Percentiles rank a stretch among this genome's conserved stretches.
These are phyloP conservation scores for Siderastrea radians DNA, from an alignment of 92 coral and sea anemone genomes.

Conservation along the genomic window DNA sequence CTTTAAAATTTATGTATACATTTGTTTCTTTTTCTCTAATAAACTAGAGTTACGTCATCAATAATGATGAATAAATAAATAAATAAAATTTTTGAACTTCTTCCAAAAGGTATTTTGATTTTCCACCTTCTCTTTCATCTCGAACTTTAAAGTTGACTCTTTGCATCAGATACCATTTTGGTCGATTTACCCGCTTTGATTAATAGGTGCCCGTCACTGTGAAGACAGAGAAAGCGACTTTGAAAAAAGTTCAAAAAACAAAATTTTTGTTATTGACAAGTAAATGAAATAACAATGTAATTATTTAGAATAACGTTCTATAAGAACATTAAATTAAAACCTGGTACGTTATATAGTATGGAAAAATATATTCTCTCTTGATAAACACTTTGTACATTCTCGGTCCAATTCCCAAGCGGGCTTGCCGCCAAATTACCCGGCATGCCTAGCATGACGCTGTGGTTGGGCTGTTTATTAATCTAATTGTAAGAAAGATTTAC, in stretches of 20 bases:
- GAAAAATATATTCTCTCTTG: constrained; percentile 91
- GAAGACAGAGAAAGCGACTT: not conserved
- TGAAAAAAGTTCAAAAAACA: constrained; percentile 2
- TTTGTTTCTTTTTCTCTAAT: not conserved
- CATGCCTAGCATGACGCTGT: constrained; percentile 59
- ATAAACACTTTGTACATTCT: constrained; percentile 60
- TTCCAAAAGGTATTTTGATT: constrained; percentile 1
- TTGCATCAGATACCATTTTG: too few species aligned
- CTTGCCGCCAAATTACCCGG: constrained; percentile 72
- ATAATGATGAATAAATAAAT: not conserved
- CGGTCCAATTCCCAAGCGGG: constrained; percentile 59
- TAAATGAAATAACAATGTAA: not conserved
- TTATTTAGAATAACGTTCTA: constrained; percentile 1
- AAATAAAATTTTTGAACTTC: not conserved
- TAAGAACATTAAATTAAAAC: constrained; percentile 56
- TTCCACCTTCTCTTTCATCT: not conserved
- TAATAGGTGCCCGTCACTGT: too few species aligned
- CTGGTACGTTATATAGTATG: constrained; percentile 71
- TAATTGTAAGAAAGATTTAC: constrained; percentile 16
- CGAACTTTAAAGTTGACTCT: not conserved
- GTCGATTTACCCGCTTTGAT: not conserved
- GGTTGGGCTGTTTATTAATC: constrained; percentile 23
- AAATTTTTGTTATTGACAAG: not conserved
- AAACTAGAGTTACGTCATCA: constrained; percentile 7
- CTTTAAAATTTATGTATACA: constrained; percentile 7